phyloP scores from a whole-genome alignment of 2,888 invertebrate species.

The Heliconius erato region DNA sequence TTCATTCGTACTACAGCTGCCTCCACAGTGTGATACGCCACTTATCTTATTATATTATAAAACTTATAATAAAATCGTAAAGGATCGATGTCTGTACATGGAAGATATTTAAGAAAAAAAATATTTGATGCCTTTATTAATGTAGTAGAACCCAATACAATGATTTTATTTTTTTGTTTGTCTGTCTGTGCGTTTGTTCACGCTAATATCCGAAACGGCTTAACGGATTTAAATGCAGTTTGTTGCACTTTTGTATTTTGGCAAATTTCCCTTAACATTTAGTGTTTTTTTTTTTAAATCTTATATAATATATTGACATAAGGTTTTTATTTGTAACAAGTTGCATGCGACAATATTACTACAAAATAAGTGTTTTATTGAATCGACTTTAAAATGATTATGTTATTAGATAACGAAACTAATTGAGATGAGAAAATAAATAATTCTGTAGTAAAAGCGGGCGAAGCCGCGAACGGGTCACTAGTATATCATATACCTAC shows the following conservation, averaged over 20 bases:
- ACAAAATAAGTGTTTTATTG: too few species aligned
- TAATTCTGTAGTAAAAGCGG: neutral
- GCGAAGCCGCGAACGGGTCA: neutral
- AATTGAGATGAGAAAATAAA: neutral
- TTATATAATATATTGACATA: too few species aligned
- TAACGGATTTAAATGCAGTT: too few species aligned
- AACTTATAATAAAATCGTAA: neutral
- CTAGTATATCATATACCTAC: neutral
- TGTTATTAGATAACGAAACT: too few species aligned
- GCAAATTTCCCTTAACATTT: neutral
- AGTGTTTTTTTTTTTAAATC: neutral
- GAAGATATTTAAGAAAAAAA: neutral
- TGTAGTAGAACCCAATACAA: neutral
- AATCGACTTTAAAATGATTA: too few species aligned
- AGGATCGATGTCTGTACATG: neutral
- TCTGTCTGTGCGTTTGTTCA: neutral
- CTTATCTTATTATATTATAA: constrained; percentile 2
- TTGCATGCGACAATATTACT: too few species aligned
- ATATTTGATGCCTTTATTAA: neutral
- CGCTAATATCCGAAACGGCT: too few species aligned
- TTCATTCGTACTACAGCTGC: constrained; percentile 30
- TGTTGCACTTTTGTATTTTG: neutral
- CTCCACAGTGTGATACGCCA: constrained; percentile 30
- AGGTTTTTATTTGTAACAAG: too few species aligned
- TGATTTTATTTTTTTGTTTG: neutral